Evolutionary conservation across 1,140 invertebrate species (phyloP).

Genomic region (Zaprionus kolodkinae): DNA sequence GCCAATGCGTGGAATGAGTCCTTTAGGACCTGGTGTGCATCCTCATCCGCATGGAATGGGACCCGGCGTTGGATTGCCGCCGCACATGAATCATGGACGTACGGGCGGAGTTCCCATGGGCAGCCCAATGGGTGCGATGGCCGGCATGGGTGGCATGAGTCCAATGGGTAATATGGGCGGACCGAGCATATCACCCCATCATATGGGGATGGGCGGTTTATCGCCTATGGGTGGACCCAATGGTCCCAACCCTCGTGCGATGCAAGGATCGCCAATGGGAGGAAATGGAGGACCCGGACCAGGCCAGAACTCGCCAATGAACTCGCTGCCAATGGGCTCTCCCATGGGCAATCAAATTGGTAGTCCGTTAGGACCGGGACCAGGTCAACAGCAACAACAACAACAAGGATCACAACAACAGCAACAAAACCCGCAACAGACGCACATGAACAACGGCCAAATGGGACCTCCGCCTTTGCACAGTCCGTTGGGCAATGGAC

Average conservation of each 20-base stretch:
- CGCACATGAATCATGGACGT: slow-evolving; percentile 82
- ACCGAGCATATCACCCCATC: slow-evolving; percentile 86
- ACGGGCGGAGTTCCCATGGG: slow-evolving; percentile 79
- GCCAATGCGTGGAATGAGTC: slow-evolving; percentile 90
- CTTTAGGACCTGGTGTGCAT: slow-evolving; percentile 85
- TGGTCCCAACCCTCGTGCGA: slow-evolving; percentile 86
- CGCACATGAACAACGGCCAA: slow-evolving; percentile 83
- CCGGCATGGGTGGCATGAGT: slow-evolving; percentile 86
- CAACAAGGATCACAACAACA: slow-evolving; percentile 51
- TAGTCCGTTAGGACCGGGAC: slow-evolving; percentile 88
- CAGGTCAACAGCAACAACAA: slow-evolving; percentile 84
- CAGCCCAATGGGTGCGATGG: slow-evolving; percentile 83
- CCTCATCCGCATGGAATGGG: slow-evolving; percentile 80
- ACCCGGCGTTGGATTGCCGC: slow-evolving; percentile 76
- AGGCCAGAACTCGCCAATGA: slow-evolving; percentile 86
- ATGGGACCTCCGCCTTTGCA: slow-evolving; percentile 81
- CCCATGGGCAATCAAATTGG: slow-evolving; percentile 90
- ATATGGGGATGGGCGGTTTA: slow-evolving; percentile 87
- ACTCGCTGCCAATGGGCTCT: slow-evolving; percentile 89
- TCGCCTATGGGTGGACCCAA: slow-evolving; percentile 87
- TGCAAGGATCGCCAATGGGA: slow-evolving; percentile 86
- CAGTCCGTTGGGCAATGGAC: slow-evolving; percentile 81
- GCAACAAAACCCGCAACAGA: slow-evolving; percentile 76
- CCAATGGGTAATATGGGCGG: slow-evolving; percentile 86
- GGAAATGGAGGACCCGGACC: slow-evolving; percentile 84